Evolutionary conservation across 2,113 vertebrate species (phyloP).

Genomic region (Lepisosteus osseus): DNA sequence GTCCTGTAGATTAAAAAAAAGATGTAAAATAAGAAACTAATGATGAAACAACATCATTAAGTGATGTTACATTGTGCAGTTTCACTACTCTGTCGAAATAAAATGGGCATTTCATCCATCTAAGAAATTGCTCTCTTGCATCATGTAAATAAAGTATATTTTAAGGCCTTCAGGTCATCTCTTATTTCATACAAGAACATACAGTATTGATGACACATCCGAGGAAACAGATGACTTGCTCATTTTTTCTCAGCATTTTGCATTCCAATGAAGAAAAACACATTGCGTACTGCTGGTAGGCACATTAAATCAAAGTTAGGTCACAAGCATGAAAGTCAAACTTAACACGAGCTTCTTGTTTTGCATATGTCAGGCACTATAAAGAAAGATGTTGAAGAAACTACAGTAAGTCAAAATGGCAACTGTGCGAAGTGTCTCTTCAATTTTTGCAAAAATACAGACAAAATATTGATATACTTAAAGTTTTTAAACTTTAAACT

Average conservation of each 20-base stretch:
- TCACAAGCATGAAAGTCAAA: slow-evolving; percentile 13
- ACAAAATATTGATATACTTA: too few species aligned
- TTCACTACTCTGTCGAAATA: slow-evolving; percentile 7
- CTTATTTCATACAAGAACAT: slow-evolving; percentile 6
- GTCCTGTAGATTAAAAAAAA: too few species aligned
- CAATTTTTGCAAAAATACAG: too few species aligned
- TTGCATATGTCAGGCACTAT: not conserved
- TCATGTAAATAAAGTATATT: slow-evolving; percentile 28
- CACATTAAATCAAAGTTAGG: not conserved
- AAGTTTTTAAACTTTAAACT: too few species aligned
- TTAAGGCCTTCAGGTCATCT: slow-evolving; percentile 17
- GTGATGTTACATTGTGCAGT: too few species aligned
- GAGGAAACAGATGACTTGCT: slow-evolving; percentile 24
- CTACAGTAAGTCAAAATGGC: not conserved
- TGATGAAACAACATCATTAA: too few species aligned
- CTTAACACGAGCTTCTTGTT: not conserved
- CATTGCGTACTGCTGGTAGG: slow-evolving; percentile 1
- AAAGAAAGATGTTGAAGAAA: not conserved
- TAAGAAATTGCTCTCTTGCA: slow-evolving; percentile 20
- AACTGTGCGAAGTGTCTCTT: too few species aligned
- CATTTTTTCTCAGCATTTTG: slow-evolving; percentile 20
- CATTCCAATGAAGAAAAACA: slow-evolving; percentile 24
- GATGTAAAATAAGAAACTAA: too few species aligned
- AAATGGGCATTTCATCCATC: slow-evolving; percentile 23
- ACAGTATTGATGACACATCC: not conserved